Base-by-base conservation (phyloP, 2,888 invertebrate genomes). In the Chloroclystis v-ata region DNA sequence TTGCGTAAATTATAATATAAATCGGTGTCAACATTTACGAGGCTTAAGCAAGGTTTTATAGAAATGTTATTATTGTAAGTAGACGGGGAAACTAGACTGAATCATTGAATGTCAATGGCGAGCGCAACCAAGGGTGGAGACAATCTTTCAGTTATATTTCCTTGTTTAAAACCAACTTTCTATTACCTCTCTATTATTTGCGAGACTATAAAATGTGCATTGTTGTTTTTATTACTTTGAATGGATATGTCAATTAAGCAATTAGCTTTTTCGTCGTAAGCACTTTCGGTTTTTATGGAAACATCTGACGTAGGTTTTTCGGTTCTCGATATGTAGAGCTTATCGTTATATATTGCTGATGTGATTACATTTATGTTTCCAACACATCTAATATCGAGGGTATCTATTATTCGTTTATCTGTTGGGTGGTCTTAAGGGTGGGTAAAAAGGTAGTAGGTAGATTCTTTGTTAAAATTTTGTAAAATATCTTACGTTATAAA, bases 41-140 rank as follows among this genome's bases (percentile, higher is more conserved):
- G 28, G 40, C 8, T 56, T 53, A 51, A 54, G 77, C 74, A 76
- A 78, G 62, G 39, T 56, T 62, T 63, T 61, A 57, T 67, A 65
- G 65, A 68, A 69, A 73, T 67, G 68, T 61, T 66, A 61, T 67
- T 61, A 53, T 57, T 57, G 52, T 41, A 48, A 8, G 8, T 47
- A 42, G 49, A 54, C 42, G 26, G 40, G 33, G 45, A 57, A 53
- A 48, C 52, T 45, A 32, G 26, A 43, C 12, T 49, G 28, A 43
- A 61, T 1, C 10, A 63, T 65, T 78, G 32, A 83, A 83, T 82
- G 81, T 79, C 84, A 85, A 83, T 81, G 81, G 78, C 80, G 53
- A 65, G 72, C 63, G 47, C 63, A 64, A 30, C 71, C 52, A 56
- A 67, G 57, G 53, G 66, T 66, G 61, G 69, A 68, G 54, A 47